A percentile compares a stretch with the other conserved stretches of the same genome.
Conservation (phyloP, 2,113 vertebrate genomes). For the Peromyscus californicus region DNA sequence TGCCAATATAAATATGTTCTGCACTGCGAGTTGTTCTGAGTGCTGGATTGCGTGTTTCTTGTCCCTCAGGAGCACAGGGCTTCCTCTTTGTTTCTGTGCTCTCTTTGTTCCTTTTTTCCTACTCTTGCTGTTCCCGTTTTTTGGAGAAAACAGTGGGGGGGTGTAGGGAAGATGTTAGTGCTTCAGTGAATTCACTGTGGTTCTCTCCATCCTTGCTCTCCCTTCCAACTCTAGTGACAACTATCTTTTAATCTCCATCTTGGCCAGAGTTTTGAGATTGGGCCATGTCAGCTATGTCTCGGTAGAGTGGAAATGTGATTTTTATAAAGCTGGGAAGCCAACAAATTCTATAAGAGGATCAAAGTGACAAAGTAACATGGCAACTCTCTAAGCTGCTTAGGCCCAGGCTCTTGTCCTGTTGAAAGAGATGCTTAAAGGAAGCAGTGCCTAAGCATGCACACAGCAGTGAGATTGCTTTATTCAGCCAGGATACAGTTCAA, state of each 20-base stretch:
- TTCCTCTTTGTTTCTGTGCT: not conserved
- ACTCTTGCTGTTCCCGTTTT: not conserved
- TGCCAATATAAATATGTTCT: conserved; percentile 69
- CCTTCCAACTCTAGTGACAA: not conserved
- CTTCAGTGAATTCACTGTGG: conserved; percentile 30
- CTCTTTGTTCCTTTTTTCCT: conserved; percentile 52
- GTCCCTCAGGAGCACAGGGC: not conserved
- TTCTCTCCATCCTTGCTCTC: not conserved
- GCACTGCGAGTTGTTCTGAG: conserved; percentile 17
- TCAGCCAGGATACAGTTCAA: conserved; percentile 8
- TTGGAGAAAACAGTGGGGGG: not conserved
- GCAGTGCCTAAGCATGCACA: not conserved
- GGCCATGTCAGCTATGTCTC: not conserved
- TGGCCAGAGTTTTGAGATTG: conserved; percentile 40
- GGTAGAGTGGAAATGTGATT: conserved; percentile 40
- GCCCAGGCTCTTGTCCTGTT: not conserved
- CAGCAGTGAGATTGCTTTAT: not conserved
- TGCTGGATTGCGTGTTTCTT: conserved; percentile 47
- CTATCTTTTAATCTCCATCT: conserved; percentile 38
- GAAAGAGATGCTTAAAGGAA: conserved; percentile 34
- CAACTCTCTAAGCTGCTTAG: not conserved
- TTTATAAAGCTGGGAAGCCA: not conserved
- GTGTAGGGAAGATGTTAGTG: not conserved
- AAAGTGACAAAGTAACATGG: not conserved
- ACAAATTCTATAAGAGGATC: conserved; percentile 8